Evolutionary conservation across 2,113 vertebrate genomes (phyloP), one percentile per base, ranked within the genome.

Genomic region (Actinemys pallida): DNA sequence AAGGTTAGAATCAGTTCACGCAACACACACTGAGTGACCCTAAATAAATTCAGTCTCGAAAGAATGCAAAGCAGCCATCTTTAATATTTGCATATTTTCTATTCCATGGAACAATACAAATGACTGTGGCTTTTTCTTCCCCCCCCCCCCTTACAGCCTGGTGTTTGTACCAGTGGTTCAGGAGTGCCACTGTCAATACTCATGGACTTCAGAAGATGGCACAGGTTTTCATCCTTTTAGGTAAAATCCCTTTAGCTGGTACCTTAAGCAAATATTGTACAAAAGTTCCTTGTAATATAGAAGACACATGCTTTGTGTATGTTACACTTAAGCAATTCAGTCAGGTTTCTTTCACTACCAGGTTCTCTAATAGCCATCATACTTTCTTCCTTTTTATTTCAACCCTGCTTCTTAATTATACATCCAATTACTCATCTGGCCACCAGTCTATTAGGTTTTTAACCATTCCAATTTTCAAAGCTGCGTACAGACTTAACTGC

Each of bases 381-480:
- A 81, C 0, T 1, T 39, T 69, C 35, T 69, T 12, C 6, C 47
- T 31, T 80, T 80, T 57, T 75, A 88, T 80, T 84, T 24, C 27
- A 47, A 42, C 20, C 29, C 1, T 4, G 72, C 42, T 39, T 53
- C 56, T 54, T 3, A 84, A 31, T 27, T 1, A 1, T 62, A 35
- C 56, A 3, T 45, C n/a, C 42, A 52, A 56, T 14, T 49, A 11
- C 6, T n/a, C 1, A 25, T 31, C 56, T 84, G 42, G 3, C 20
- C 9, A 42, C 1, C 0, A 39, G 35, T 83, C 75, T 56, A 88
- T 62, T 1, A 90, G 24, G 29, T 45, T 87, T 50, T 1, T 0
- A 95, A 81, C 39, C 11, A 62, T 47, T 78, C 5, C 27, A 19
- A 45, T 72, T 92, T 72, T 81, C n/a, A 92, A 19, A 92, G 3